phyloP scores from a whole-genome alignment of 2,888 invertebrate genomes.

The Carpatolechia fugitivella region DNA sequence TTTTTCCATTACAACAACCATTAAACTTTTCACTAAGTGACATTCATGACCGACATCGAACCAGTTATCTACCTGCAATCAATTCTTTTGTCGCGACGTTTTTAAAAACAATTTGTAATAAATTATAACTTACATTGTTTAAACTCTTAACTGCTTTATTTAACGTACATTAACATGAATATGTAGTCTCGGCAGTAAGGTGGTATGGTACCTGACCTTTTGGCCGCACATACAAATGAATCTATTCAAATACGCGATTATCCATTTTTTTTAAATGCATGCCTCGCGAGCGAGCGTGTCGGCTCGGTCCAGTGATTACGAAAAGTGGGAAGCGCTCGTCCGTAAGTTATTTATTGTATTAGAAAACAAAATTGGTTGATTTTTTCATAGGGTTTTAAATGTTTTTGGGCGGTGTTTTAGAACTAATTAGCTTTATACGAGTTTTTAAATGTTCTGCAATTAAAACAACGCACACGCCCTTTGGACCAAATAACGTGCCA shows the following conservation, averaged over 20 bases:
- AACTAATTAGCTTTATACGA: background rate
- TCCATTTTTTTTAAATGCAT: conserved; percentile 24
- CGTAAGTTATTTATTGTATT: background rate
- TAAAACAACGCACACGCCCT: too few species aligned
- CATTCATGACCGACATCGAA: conserved; percentile 19
- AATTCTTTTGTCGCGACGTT: conserved; percentile 5
- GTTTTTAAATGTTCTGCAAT: background rate
- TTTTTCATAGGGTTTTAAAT: background rate
- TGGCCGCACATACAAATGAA: conserved; percentile 23
- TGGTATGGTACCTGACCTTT: conserved; percentile 27
- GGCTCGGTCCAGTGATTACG: conserved; percentile 17
- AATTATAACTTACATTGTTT: conserved; percentile 24
- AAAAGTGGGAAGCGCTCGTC: conserved; percentile 13
- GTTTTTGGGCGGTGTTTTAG: background rate
- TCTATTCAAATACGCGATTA: conserved; percentile 30
- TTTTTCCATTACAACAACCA: too few species aligned
- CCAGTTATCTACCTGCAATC: conserved; percentile 15
- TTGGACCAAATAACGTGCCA: too few species aligned
- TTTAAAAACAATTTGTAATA: conserved; percentile 19
- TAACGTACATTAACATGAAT: conserved; percentile 37
- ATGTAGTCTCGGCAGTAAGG: conserved; percentile 25
- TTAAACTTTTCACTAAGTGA: background rate
- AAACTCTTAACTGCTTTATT: conserved; percentile 28
- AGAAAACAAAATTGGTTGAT: background rate
- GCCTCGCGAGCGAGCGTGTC: conserved; percentile 10